Evolutionary conservation across 2,113 vertebrate genomes (phyloP).

Genomic region (Chaetodon auriga): DNA sequence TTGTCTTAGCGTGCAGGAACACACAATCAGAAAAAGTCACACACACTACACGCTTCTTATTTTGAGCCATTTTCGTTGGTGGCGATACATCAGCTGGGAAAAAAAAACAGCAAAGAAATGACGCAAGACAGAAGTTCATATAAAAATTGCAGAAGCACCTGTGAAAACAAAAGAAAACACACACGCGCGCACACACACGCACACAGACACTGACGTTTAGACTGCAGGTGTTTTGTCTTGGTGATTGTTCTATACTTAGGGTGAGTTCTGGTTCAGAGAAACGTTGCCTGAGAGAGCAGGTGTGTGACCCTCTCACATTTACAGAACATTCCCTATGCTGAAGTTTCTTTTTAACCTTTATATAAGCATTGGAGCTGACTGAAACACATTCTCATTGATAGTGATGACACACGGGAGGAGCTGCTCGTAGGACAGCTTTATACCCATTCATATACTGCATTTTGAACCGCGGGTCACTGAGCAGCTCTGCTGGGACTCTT

Average conservation of each 20-base stretch:
- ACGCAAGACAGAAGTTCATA: not conserved
- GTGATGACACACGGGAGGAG: not conserved
- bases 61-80: not conserved
- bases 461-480: not conserved
- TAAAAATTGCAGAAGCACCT: constrained; percentile 43
- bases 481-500: not conserved
- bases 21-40: not conserved
- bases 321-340: constrained; percentile 6
- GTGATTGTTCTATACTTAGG: constrained; percentile 58
- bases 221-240: constrained; percentile 70
- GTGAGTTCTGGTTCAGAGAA: constrained; percentile 31
- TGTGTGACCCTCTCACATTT: constrained; percentile 56
- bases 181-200: constrained; percentile 26
- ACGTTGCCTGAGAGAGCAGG: constrained; percentile 41
- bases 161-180: constrained; percentile 39
- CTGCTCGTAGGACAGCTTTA: not conserved
- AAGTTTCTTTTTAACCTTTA: not conserved
- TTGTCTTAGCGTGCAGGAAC: constrained; percentile 15
- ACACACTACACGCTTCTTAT: not conserved
- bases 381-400: constrained; percentile 28
- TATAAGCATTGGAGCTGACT: not conserved
- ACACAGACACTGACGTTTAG: constrained; percentile 43
- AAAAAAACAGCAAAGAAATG: not conserved
- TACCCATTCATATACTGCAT: not conserved
- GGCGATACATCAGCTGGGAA: not conserved